These are phyloP conservation scores for Leptinotarsa texana DNA, from an alignment of 1,140 invertebrate genomes.

Conservation along the genomic window DNA sequence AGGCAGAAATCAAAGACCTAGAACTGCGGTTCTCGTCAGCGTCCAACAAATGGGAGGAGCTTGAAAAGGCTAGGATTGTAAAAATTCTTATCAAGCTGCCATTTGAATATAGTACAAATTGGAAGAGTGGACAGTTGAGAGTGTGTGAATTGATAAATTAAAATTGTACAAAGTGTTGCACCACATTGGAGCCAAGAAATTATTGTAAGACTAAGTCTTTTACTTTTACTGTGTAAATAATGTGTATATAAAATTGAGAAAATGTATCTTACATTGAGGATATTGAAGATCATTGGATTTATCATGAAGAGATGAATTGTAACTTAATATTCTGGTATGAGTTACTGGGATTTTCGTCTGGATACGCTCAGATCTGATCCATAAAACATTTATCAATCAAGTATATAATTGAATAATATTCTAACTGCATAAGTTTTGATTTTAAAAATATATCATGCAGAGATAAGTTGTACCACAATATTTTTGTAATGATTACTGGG, in stretches of 20 bases:
- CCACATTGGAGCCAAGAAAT: conserved; percentile 28
- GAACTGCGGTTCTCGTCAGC: no score
- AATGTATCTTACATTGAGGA: conserved; percentile 16
- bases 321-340: neutral
- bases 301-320: neutral
- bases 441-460: neutral
- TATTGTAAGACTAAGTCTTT: conserved; percentile 29
- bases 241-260: conserved; percentile 25
- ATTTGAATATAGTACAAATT: conserved; percentile 27
- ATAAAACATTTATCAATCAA: neutral
- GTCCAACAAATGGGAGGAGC: conserved; percentile 29
- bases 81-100: conserved; percentile 6
- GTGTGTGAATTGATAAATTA: conserved; percentile 11
- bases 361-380: neutral
- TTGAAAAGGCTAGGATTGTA: conserved; percentile 35
- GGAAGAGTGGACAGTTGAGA: conserved; percentile 18
- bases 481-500: no score
- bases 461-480: neutral
- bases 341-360: neutral
- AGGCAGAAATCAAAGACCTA: no score
- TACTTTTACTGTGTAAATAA: conserved; percentile 29
- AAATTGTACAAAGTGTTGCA: conserved; percentile 21
- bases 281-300: neutral
- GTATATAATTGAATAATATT: neutral
- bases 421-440: neutral